Conservation (phyloP, 37 sponge, comb jelly and placozoan genomes). For the Diacarnus erythraeanus region DNA sequence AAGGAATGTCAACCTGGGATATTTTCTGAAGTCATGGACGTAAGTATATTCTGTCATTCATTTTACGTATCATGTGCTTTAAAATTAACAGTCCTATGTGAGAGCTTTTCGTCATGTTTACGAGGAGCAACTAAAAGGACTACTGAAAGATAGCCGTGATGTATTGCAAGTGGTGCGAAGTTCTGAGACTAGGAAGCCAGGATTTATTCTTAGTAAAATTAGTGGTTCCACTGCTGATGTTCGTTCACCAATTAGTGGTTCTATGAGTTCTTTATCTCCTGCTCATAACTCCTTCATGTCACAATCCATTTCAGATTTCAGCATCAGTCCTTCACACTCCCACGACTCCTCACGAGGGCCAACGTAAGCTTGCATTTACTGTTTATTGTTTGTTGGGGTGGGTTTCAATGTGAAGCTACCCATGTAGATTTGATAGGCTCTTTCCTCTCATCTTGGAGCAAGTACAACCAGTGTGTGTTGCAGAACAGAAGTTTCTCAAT, state of each 20-base stretch:
- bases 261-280: conserved; percentile 14
- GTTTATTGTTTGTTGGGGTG: too few species aligned
- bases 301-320: conserved; percentile 26
- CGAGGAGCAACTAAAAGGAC: conserved; percentile 34
- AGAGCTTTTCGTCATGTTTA: conserved; percentile 44
- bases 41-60: not conserved
- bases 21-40: conserved; percentile 51
- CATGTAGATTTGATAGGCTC: conserved; percentile 49
- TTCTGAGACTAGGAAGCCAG: conserved; percentile 11
- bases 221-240: conserved; percentile 4
- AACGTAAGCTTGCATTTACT: conserved; percentile 14
- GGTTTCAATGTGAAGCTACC: too few species aligned
- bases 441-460: conserved; percentile 64
- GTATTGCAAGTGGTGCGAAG: not conserved
- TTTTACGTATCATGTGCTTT: not conserved
- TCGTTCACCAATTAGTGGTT: conserved; percentile 1
- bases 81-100: conserved; percentile 22
- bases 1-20: conserved; percentile 38
- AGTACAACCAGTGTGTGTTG: conserved; percentile 67
- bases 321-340: not conserved
- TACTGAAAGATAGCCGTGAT: conserved; percentile 26
- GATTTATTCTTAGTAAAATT: not conserved
- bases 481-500: conserved; percentile 74
- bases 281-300: conserved; percentile 2
- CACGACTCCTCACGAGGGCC: conserved; percentile 8